A percentile compares a stretch with the other conserved stretches of the same genome.
phyloP scores from a whole-genome alignment of 2,797 vertebrate species.

The Stomatorhinus walkeri region DNA sequence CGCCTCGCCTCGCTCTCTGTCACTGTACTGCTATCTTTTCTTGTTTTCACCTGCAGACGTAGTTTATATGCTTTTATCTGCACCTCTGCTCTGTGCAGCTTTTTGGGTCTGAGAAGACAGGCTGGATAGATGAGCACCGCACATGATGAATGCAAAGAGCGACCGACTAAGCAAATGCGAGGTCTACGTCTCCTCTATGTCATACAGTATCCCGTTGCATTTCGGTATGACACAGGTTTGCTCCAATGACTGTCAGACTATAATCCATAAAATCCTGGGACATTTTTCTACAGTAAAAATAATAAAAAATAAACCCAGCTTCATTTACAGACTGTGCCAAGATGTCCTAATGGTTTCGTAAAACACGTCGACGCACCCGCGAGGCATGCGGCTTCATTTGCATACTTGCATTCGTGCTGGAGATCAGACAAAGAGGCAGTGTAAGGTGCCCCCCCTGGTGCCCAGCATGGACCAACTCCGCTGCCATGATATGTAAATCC shows the following conservation, averaged over 20 bases:
- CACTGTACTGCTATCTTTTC: background rate
- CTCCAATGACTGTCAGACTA: background rate
- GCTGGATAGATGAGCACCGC: background rate
- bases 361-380: background rate
- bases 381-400: background rate
- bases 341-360: background rate
- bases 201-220: background rate
- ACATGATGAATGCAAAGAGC: background rate
- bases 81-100: background rate
- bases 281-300: background rate
- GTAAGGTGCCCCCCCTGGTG: background rate
- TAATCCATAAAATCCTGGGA: background rate
- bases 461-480: background rate
- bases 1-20: background rate
- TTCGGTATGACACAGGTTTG: background rate
- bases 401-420: background rate
- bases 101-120: background rate
- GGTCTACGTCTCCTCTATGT: background rate
- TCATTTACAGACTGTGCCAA: background rate
- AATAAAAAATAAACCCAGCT: background rate
- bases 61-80: background rate
- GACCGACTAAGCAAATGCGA: background rate
- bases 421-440: background rate
- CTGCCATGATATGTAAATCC: constrained; percentile 14
- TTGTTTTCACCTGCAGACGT: background rate